These are phyloP conservation scores for Pycnomerus fuliginosus DNA, from an alignment of 2,888 invertebrate species.

Conservation along the genomic window DNA sequence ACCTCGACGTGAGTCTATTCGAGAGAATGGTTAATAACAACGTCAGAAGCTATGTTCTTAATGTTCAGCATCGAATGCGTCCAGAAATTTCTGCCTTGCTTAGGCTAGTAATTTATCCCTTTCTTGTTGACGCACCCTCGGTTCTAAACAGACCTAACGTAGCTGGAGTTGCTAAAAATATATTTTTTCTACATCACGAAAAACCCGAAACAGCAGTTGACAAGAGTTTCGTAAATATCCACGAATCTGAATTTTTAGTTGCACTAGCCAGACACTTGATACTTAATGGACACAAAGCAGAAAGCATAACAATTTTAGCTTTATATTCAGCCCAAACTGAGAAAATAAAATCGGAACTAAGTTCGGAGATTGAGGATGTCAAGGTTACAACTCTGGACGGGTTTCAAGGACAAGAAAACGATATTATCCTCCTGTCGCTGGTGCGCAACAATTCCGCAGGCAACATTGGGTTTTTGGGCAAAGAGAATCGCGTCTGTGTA, in stretches of 20 bases:
- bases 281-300: constrained; percentile 3
- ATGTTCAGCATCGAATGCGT: constrained; percentile 77
- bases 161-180: constrained; percentile 59
- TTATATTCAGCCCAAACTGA: constrained; percentile 5
- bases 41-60: constrained; percentile 41
- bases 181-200: constrained; percentile 70
- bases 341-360: not conserved
- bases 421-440: constrained; percentile 74
- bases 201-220: constrained; percentile 58
- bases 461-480: constrained; percentile 69
- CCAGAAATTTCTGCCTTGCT: constrained; percentile 61
- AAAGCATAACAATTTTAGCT: constrained; percentile 5
- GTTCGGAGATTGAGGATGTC: constrained; percentile 53
- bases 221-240: constrained; percentile 62
- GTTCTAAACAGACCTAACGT: constrained; percentile 61
- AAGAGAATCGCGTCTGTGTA: constrained; percentile 73
- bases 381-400: constrained; percentile 72
- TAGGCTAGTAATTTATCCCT: constrained; percentile 67
- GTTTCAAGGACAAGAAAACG: constrained; percentile 79
- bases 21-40: constrained; percentile 64
- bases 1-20: constrained; percentile 13
- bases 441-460: constrained; percentile 83
- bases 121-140: constrained; percentile 60
- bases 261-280: constrained; percentile 6
- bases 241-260: constrained; percentile 61